Percentiles rank a stretch among this genome's conserved stretches.
Evolutionary conservation across 2,888 invertebrate species (phyloP).

Genomic region (Amiota communis): DNA sequence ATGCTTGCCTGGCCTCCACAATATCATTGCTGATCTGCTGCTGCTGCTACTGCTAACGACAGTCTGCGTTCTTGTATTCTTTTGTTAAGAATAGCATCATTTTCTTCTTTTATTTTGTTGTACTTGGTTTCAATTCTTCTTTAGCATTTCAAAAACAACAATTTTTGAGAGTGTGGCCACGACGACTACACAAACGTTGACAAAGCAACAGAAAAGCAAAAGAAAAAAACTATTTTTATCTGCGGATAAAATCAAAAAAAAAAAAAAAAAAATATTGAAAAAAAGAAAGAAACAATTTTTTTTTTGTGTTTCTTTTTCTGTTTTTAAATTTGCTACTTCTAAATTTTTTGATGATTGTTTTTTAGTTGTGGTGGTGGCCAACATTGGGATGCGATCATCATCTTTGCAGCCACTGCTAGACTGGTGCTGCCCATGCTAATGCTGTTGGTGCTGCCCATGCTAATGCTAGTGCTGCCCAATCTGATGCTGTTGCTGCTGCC

Average conservation of each 20-base stretch:
- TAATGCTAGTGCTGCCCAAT: no score
- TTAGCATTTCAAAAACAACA: no score
- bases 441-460: neutral
- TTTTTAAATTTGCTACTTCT: constrained; percentile 25
- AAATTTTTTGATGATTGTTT: neutral
- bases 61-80: no score
- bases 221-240: constrained; percentile 55
- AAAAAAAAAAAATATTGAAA: constrained; percentile 36
- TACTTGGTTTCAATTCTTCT: no score
- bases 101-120: no score
- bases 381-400: no score
- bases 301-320: constrained; percentile 17
- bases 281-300: constrained; percentile 45
- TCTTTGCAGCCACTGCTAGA: neutral
- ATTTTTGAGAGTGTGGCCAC: no score
- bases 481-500: neutral
- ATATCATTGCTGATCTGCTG: no score
- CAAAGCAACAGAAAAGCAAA: constrained; percentile 36
- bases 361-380: constrained; percentile 1
- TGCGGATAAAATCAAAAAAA: constrained; percentile 60
- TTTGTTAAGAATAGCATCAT: no score
- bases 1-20: no score
- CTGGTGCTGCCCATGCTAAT: neutral
- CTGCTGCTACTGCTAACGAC: no score
- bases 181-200: constrained; percentile 18